Evolutionary conservation across 2,888 invertebrate species (phyloP), one percentile per base, ranked within the genome.

Genomic region (Cephus pygmeus): DNA sequence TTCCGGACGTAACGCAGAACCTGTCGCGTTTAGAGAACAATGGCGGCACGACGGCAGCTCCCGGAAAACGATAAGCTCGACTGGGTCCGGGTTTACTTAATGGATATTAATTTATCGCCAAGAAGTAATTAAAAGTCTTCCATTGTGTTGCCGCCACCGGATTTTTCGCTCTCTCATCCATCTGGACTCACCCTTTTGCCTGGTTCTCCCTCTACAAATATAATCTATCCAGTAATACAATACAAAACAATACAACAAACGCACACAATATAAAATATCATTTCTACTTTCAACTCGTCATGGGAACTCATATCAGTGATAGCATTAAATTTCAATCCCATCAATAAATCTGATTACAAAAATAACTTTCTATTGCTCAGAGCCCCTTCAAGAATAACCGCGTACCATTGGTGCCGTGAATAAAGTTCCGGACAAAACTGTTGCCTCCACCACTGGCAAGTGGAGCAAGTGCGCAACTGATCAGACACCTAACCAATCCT

Each of bases 61-160:
- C 33, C 71, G 23, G 71, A 34, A 71, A 31, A 34, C 31, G 71
- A 71, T 71, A 71, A 71, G 71, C 71, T 34, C 71, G 71, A 31
- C 71, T 23, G 33, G 31, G 12, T 31, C 33, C 71, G 71, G 33
- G 34, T 31, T 9, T 34, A 6, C 71, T 71, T 71, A 71, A 71
- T 71, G 71, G 71, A 71, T 71, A 71, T 71, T 71, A 71, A 71
- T 71, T 71, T 33, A 71, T 71, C 31, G 71, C 34, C 31, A 34
- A 34, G 71, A 33, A 33, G 71, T 71, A 71, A 71, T 71, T 71
- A 71, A 71, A 71, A 71, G 71, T 71, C 71, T 34, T 71, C 71
- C 71, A 71, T 71, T 71, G 34, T 71, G 0, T 71, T 34, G 31
- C 34, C 33, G 12, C 31, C 23, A 23, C 9, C 23, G 23, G 56